Conservation (phyloP, 2,888 invertebrate genomes). For the Ashinkailepas kermadecensis region DNA sequence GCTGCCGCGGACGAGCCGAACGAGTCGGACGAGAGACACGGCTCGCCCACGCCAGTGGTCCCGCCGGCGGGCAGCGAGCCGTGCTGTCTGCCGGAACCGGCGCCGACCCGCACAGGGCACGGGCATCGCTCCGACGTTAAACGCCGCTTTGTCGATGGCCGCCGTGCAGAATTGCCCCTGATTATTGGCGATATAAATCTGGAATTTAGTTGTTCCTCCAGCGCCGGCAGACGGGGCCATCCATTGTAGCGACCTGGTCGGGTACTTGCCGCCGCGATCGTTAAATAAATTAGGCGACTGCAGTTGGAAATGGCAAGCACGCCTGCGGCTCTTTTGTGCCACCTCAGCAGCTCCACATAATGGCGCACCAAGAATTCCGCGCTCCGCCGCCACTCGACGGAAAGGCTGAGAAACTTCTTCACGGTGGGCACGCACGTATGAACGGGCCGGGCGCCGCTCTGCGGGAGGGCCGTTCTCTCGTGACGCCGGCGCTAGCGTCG, state of each 20-base stretch:
- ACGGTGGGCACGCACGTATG: no score
- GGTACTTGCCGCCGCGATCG: neutral
- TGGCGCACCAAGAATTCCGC: no score
- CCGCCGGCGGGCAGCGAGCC: neutral
- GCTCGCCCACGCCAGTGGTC: neutral
- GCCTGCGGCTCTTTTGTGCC: no score
- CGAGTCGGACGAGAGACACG: no score
- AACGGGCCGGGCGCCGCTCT: no score
- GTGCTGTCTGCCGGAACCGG: neutral
- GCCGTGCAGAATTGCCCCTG: neutral
- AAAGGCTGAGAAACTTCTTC: no score
- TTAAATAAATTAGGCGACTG: neutral
- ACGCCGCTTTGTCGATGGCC: neutral
- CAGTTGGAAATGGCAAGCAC: no score
- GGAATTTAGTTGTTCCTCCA: neutral
- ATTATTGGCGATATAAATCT: conserved; percentile 14
- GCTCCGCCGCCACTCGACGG: no score
- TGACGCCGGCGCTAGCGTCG: no score
- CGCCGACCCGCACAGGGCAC: neutral
- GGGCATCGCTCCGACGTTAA: neutral
- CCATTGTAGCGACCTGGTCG: neutral
- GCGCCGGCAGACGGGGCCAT: neutral
- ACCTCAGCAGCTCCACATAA: no score
- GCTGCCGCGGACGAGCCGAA: no score
- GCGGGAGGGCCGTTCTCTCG: no score